Conservation (phyloP, 2,797 vertebrate species). For the Orestias chungarensis region DNA sequence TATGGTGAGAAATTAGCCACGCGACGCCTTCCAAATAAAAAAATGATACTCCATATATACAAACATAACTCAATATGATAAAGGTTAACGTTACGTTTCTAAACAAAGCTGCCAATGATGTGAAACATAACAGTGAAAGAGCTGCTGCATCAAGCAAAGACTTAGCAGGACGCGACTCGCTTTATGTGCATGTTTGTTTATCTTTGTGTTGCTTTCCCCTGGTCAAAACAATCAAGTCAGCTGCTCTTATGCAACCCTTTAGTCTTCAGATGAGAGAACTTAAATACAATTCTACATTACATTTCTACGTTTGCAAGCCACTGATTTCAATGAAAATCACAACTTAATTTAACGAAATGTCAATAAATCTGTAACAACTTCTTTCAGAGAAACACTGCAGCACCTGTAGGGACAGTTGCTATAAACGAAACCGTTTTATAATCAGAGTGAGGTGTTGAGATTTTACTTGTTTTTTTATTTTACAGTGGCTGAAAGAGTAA, state of each 20-base stretch:
- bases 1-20: neutral
- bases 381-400: neutral
- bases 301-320: neutral
- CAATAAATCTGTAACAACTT: neutral
- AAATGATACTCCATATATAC: neutral
- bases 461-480: neutral
- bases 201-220: constrained; percentile 1
- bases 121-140: neutral
- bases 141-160: neutral
- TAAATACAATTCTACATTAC: too few relatives aligned
- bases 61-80: neutral
- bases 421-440: too few relatives aligned
- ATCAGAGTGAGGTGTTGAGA: neutral
- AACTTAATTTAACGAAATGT: neutral
- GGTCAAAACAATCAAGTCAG: neutral
- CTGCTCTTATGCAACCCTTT: neutral
- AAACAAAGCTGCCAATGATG: neutral
- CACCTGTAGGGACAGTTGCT: neutral
- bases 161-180: neutral
- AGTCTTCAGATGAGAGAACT: neutral
- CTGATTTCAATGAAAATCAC: neutral
- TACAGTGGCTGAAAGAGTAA: neutral
- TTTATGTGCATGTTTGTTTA: neutral
- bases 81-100: neutral
- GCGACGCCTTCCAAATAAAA: neutral